Conservation (phyloP, 2,797 vertebrate genomes). For the Falco concolor region DNA sequence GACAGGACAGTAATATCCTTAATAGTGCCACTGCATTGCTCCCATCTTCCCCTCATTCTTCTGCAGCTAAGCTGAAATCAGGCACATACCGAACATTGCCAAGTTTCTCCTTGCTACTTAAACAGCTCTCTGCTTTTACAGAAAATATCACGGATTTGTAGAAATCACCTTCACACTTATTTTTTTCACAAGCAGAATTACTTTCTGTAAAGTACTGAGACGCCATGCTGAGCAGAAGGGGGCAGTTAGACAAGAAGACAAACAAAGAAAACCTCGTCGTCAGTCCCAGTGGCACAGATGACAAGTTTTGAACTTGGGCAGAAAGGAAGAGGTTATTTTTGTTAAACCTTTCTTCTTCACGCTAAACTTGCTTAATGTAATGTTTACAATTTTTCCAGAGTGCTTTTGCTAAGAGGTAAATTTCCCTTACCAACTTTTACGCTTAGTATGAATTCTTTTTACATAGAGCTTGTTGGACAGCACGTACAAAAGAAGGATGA, state of each 20-base stretch:
- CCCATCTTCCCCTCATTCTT: conserved; percentile 1
- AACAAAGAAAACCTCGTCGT: background rate
- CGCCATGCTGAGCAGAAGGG: background rate
- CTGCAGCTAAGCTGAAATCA: background rate
- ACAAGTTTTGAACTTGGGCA: background rate
- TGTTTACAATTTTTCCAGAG: background rate
- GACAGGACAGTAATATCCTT: background rate
- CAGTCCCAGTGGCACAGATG: background rate
- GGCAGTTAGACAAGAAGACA: background rate
- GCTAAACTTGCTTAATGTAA: background rate
- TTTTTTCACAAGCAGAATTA: background rate
- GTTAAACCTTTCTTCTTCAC: background rate
- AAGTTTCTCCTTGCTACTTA: conserved; percentile 22
- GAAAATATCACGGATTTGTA: background rate
- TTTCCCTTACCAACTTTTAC: background rate
- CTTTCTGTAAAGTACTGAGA: background rate
- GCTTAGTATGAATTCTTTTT: background rate
- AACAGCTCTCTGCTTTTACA: conserved; percentile 22
- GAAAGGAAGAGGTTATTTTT: background rate
- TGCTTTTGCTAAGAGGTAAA: background rate
- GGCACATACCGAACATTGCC: background rate
- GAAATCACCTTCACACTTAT: background rate
- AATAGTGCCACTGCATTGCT: background rate
- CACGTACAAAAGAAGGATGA: background rate
- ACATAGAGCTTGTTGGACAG: background rate